A percentile compares a stretch with the other conserved stretches of the same genome.
These are phyloP conservation scores for Mohoua ochrocephala DNA, from an alignment of 2,113 vertebrate species.

Conservation along the genomic window DNA sequence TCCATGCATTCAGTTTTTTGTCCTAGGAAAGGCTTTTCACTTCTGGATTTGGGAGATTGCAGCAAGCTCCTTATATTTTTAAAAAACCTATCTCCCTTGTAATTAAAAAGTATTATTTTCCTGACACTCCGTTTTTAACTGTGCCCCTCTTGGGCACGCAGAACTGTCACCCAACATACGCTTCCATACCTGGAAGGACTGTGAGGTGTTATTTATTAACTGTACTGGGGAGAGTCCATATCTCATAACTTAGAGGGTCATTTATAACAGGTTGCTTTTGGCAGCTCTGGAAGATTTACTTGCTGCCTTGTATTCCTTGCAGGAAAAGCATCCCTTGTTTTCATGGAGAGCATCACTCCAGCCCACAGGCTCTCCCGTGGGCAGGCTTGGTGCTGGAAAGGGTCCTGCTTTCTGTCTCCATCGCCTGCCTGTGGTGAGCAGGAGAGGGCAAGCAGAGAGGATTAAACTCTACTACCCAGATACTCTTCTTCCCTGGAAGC, in stretches of 20 bases:
- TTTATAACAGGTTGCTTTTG: constrained; percentile 30
- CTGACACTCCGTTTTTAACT: neutral
- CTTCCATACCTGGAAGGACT: neutral
- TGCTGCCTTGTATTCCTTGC: neutral
- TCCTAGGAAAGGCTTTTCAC: neutral
- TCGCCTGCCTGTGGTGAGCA: neutral
- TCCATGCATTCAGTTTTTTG: neutral
- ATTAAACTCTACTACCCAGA: neutral
- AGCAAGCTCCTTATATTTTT: neutral
- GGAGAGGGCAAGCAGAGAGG: neutral
- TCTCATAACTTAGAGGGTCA: neutral
- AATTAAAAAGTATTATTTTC: neutral
- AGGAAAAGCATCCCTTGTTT: neutral
- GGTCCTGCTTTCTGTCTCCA: neutral
- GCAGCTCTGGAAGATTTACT: constrained; percentile 9
- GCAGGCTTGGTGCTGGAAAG: neutral
- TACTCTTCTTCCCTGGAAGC: neutral
- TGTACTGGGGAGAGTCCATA: neutral
- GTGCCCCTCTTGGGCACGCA: neutral
- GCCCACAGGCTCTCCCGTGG: neutral
- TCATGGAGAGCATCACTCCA: neutral
- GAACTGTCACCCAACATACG: neutral
- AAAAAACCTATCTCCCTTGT: neutral
- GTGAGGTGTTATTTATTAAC: constrained; percentile 6
- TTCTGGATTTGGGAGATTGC: neutral